These are phyloP conservation scores for Pseudomyrmex flavicornis DNA, from an alignment of 1,140 invertebrate genomes.

Conservation along the genomic window DNA sequence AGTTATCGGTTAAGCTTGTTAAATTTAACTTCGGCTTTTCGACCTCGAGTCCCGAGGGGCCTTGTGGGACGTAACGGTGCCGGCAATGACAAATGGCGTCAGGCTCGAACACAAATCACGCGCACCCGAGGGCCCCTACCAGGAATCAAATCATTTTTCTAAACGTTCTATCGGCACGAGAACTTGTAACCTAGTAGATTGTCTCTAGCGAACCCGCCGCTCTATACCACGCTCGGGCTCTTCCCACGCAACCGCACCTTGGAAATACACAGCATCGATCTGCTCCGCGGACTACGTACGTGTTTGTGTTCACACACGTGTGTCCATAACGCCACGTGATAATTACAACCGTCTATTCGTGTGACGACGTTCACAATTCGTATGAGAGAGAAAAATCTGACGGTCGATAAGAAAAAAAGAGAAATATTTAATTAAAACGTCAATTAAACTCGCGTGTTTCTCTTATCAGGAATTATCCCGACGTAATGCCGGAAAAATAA, in stretches of 20 bases:
- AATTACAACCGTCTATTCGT: constrained; percentile 24
- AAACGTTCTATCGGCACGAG: constrained; percentile 65
- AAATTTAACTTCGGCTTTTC: constrained; percentile 74
- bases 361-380: constrained; percentile 22
- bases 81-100: constrained; percentile 71
- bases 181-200: constrained; percentile 58
- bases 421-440: too few species aligned
- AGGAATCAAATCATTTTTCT: constrained; percentile 72
- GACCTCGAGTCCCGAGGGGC: constrained; percentile 61
- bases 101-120: constrained; percentile 72
- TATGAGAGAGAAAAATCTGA: constrained; percentile 7
- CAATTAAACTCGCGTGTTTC: too few species aligned
- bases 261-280: constrained; percentile 45
- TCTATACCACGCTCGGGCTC: constrained; percentile 28
- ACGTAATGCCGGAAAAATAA: not conserved
- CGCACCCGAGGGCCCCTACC: constrained; percentile 60
- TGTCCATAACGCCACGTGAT: constrained; percentile 39
- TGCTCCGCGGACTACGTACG: not conserved
- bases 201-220: constrained; percentile 39
- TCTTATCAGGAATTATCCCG: constrained; percentile 2
- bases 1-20: constrained; percentile 74
- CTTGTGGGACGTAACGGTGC: constrained; percentile 72
- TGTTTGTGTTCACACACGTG: not conserved
- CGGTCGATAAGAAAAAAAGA: not conserved
- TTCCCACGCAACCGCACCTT: constrained; percentile 52